These are phyloP conservation scores for Kryptolebias marmoratus DNA, from an alignment of 2,113 vertebrate genomes.

Conservation along the genomic window DNA sequence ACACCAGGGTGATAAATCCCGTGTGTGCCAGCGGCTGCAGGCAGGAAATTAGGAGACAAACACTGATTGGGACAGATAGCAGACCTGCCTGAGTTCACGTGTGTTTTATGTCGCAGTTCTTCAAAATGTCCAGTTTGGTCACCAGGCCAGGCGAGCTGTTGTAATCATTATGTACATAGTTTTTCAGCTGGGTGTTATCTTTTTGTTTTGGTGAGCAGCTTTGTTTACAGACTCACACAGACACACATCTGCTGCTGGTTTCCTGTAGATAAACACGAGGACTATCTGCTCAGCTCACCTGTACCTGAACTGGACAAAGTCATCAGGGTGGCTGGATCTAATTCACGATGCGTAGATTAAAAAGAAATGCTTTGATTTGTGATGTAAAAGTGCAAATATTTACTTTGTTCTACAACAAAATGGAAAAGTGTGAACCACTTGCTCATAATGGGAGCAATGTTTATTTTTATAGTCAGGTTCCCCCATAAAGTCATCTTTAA, in stretches of 20 bases:
- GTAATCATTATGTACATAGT: constrained; percentile 25
- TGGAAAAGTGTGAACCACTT: not conserved
- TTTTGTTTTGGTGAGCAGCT: constrained; percentile 40
- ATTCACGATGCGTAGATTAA: not conserved
- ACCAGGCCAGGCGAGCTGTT: not conserved
- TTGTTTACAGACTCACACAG: constrained; percentile 55
- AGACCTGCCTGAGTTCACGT: constrained; percentile 4
- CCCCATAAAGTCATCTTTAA: no score
- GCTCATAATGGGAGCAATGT: not conserved
- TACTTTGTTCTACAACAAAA: no score
- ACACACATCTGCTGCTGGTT: not conserved
- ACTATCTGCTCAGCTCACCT: constrained; percentile 35
- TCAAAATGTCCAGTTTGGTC: not conserved
- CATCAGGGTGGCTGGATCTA: constrained; percentile 2
- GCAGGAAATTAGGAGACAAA: constrained; percentile 34
- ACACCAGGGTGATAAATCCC: not conserved
- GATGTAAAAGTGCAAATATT: not conserved
- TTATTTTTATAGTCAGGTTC: no score
- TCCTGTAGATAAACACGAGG: constrained; percentile 3
- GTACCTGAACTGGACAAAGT: constrained; percentile 10
- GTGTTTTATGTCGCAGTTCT: constrained; percentile 1
- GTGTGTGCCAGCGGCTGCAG: not conserved
- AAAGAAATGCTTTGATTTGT: not conserved
- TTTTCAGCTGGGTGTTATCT: constrained; percentile 44
- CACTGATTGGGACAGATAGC: constrained; percentile 51